phyloP scores from a whole-genome alignment of 2,113 vertebrate genomes.

The Girardinichthys multiradiatus region DNA sequence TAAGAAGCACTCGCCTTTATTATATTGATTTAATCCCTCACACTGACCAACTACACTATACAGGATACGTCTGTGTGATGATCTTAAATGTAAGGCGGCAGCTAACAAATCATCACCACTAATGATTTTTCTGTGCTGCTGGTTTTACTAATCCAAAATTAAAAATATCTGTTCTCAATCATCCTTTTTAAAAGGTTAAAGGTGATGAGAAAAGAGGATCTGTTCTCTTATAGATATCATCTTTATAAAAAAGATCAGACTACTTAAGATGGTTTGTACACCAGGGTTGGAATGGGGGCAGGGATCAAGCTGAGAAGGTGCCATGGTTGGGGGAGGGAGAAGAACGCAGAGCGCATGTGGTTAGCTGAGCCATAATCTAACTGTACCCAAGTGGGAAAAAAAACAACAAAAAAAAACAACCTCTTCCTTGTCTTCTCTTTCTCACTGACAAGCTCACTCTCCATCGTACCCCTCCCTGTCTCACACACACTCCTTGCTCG shows the following conservation, averaged over 20 bases:
- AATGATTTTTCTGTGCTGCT: not conserved
- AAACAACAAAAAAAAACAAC: not conserved
- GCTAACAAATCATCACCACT: not conserved
- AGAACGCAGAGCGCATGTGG: slow-evolving; percentile 60
- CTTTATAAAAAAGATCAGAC: slow-evolving; percentile 17
- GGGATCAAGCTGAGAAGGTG: slow-evolving; percentile 67
- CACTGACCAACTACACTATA: slow-evolving; percentile 14
- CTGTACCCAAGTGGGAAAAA: slow-evolving; percentile 72
- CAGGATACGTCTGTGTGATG: not conserved
- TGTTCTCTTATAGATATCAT: slow-evolving; percentile 16
- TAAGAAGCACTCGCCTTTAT: not conserved
- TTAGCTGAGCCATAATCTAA: slow-evolving; percentile 71
- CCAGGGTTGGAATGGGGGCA: slow-evolving; percentile 61
- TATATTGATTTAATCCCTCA: slow-evolving; percentile 43
- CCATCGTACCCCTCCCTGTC: slow-evolving; percentile 37
- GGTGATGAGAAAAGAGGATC: not conserved
- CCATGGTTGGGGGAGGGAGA: slow-evolving; percentile 66
- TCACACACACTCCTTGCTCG: slow-evolving; percentile 34
- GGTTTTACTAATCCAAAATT: not conserved
- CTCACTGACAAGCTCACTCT: slow-evolving; percentile 40
- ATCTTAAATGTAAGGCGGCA: slow-evolving; percentile 10
- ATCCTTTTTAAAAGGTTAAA: not conserved
- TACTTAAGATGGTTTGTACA: slow-evolving; percentile 59
- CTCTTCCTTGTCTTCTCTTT: slow-evolving; percentile 70
- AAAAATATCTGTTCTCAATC: not conserved